These are phyloP conservation scores for Protosalanx chinensis DNA, from an alignment of 2,797 vertebrate genomes.

Conservation along the genomic window DNA sequence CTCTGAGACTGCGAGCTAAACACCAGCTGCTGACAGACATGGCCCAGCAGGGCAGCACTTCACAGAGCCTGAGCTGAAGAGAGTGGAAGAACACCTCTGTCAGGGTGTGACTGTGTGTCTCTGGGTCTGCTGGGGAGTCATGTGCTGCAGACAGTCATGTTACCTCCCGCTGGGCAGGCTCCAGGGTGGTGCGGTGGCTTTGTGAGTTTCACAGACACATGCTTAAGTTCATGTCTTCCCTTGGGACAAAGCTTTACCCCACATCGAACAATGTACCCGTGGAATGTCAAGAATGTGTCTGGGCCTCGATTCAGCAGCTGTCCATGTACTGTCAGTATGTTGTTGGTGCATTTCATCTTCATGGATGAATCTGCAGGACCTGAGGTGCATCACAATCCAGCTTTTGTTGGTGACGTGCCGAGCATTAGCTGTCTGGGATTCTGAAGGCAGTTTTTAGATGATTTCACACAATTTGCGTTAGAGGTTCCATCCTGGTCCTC, in stretches of 20 bases:
- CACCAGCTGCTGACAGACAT: constrained; percentile 50
- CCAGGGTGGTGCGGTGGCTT: constrained; percentile 23
- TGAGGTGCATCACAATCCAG: no score
- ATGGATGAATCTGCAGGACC: not conserved
- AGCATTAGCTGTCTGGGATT: no score
- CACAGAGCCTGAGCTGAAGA: constrained; percentile 9
- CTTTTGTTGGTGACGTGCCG: no score
- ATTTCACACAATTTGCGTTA: no score
- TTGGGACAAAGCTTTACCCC: constrained; percentile 29
- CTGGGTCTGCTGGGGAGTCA: not conserved
- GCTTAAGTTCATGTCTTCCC: constrained; percentile 26
- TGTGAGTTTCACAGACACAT: constrained; percentile 29
- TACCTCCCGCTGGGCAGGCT: not conserved
- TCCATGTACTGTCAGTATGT: constrained; percentile 26
- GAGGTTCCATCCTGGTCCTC: no score
- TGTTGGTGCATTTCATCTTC: not conserved
- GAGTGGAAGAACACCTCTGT: not conserved
- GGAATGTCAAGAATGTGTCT: constrained; percentile 57
- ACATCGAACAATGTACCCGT: constrained; percentile 49
- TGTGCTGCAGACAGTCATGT: not conserved
- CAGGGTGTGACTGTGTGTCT: not conserved
- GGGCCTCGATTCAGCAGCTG: constrained; percentile 24
- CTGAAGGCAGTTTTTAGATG: no score
- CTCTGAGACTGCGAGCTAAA: constrained; percentile 44
- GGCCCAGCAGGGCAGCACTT: constrained; percentile 43